Evolutionary conservation across 2,113 vertebrate species (phyloP).

Genomic region (Ursus arctos): DNA sequence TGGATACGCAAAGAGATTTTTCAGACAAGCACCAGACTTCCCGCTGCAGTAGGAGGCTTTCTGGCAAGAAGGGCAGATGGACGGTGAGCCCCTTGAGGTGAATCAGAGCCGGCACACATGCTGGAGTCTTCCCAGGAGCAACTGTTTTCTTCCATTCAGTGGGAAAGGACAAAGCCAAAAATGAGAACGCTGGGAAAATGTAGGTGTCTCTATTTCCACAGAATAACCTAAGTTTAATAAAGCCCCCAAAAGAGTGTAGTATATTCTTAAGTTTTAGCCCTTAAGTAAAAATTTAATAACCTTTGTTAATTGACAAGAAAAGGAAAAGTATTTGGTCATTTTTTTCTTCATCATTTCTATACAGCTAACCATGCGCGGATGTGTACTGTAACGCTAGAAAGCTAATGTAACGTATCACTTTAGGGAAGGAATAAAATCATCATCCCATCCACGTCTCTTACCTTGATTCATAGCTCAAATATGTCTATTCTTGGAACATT

Average conservation of each 20-base stretch:
- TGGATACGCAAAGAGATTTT: not conserved
- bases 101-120: not conserved
- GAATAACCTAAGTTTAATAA: not conserved
- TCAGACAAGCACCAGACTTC: not conserved
- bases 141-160: not conserved
- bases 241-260: not conserved
- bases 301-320: not conserved
- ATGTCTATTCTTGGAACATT: slow-evolving; percentile 27
- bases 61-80: not conserved
- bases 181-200: not conserved
- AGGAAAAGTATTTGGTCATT: not conserved
- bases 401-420: not conserved
- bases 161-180: slow-evolving; percentile 4
- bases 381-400: not conserved
- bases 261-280: not conserved
- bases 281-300: not conserved
- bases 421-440: not conserved
- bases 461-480: slow-evolving; percentile 48
- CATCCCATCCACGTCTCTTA: not conserved
- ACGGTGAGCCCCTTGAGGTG: not conserved
- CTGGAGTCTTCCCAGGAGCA: not conserved
- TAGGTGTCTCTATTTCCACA: not conserved
- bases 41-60: not conserved
- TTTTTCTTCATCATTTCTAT: slow-evolving; percentile 7
- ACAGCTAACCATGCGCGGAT: not conserved